Base-by-base conservation (phyloP, 2,888 invertebrate genomes). In the Luperina testacea region DNA sequence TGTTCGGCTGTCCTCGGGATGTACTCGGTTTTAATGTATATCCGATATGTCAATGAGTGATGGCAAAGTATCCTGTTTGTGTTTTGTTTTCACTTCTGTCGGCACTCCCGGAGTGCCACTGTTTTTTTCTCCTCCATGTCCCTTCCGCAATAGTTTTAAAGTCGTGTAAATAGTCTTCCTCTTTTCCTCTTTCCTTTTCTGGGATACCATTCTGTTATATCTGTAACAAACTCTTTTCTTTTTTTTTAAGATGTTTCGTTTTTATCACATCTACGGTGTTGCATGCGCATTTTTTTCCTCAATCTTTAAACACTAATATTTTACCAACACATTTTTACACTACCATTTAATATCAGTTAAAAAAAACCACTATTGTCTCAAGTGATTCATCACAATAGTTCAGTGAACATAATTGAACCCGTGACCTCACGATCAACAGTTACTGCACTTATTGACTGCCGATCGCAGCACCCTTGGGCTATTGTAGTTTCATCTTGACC, bases 381-480 rank as follows among this genome's bases (percentile, higher is more conserved):
- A 85, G 72, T 84, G 84, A 84, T 84, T 85, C 83, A 76, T 83
- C 80, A 86, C 80, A 78, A 87, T 71, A 77, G 75, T 84, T 74
- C 81, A 83, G 72, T 75, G 82, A 71, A 76, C 76, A 82, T 80
- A 79, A 87, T 78, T 88, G 79, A 84, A 82, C 79, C 68, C 69
- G 27, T 65, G 80, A 84, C 86, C 83, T 83, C 77, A 81, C 80
- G 88, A 86, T 42, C 72, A 24, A 13, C 57, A 20, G 68, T 71
- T 27, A 74, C 72, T 42, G 79, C 61, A 53, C 73, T 87, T 81
- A 83, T 80, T 78, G 84, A 80, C 81, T 87, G 89, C 87, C 75
- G 83, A 77, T 78, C 80, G 68, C 61, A 75, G 69, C 81, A 83
- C 78, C 86, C 86, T 80, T 72, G 81, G 86, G 78, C 84, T 76